These are phyloP conservation scores for Cochlearius cochlearius DNA, from an alignment of 2,113 vertebrate genomes.

Conservation along the genomic window DNA sequence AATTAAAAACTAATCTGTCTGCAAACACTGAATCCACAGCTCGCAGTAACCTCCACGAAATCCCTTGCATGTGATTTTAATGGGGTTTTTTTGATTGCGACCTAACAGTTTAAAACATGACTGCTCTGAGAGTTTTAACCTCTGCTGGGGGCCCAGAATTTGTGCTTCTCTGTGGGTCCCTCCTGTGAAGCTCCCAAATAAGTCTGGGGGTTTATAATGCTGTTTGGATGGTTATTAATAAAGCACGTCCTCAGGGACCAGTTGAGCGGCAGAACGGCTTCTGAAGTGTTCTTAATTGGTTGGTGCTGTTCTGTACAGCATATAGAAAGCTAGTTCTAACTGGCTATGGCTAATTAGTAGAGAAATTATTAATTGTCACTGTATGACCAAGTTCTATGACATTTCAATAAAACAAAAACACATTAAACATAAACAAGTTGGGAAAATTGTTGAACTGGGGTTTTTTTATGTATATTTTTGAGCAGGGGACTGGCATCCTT, in stretches of 20 bases:
- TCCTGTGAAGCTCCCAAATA: neutral
- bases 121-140: neutral
- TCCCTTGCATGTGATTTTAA: neutral
- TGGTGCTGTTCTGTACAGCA: neutral
- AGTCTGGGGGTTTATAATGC: neutral
- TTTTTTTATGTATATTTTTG: neutral
- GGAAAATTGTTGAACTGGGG: neutral
- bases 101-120: neutral
- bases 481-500: neutral
- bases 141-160: neutral
- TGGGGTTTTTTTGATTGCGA: neutral
- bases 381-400: neutral
- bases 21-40: neutral
- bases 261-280: neutral
- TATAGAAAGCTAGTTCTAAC: neutral
- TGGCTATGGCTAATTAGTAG: neutral
- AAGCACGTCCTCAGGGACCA: neutral
- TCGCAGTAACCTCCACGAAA: neutral
- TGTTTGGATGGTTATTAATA: neutral
- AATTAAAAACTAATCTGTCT: neutral
- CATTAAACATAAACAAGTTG: neutral
- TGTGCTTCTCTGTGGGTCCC: neutral
- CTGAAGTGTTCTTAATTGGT: neutral
- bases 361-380: neutral
- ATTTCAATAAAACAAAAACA: neutral